Evolutionary conservation across 2,797 vertebrate genomes (phyloP).

Genomic region (Scyliorhinus canicula): DNA sequence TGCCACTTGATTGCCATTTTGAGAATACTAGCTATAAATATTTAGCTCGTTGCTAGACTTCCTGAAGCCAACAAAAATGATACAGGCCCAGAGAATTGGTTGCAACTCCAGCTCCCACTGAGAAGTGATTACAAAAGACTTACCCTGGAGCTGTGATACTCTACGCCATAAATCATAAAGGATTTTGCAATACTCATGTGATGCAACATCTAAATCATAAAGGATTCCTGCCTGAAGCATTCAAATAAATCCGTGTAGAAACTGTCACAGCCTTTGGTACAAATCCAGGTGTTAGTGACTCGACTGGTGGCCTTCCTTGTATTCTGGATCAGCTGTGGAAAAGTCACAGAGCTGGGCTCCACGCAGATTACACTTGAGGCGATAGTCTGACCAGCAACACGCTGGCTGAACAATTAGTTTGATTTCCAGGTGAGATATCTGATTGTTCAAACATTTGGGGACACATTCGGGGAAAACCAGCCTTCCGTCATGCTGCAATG

Average conservation of each 20-base stretch:
- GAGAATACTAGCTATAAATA: background rate
- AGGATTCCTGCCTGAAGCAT: background rate
- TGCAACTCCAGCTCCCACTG: background rate
- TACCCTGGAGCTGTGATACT: background rate
- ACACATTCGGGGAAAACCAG: background rate
- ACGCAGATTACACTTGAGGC: background rate
- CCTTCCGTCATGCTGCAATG: background rate
- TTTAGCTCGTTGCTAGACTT: background rate
- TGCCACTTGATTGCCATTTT: background rate
- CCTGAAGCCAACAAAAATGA: background rate
- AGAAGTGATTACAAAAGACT: no score
- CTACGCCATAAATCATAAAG: no score
- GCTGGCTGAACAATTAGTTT: background rate
- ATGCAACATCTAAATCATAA: background rate
- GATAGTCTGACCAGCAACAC: background rate
- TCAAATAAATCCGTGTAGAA: background rate
- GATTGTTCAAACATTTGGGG: background rate
- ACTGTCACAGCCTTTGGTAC: background rate
- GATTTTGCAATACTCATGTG: background rate
- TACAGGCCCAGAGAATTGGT: background rate
- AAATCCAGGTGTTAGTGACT: background rate
- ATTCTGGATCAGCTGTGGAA: background rate
- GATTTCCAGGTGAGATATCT: background rate
- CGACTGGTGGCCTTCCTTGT: background rate
- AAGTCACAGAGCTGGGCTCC: background rate